phyloP scores from a whole-genome alignment of 2,888 invertebrate species.

The Epirrhoe alternata region DNA sequence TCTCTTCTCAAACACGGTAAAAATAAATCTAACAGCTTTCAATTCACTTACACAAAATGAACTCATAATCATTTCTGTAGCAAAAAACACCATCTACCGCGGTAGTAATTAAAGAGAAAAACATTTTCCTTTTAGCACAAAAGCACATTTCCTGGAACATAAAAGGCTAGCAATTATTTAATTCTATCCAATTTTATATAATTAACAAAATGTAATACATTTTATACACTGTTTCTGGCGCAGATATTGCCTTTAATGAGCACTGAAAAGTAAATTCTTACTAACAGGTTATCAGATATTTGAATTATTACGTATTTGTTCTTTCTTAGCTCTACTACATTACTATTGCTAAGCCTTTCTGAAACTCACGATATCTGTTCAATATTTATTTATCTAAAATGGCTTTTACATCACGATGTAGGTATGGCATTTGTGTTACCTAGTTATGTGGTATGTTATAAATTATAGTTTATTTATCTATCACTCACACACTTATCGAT shows the following conservation, averaged over 20 bases:
- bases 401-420: no score
- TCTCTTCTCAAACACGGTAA: no score
- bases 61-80: not conserved
- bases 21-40: not conserved
- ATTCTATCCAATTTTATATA: not conserved
- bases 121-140: not conserved
- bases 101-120: not conserved
- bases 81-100: not conserved
- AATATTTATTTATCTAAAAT: no score
- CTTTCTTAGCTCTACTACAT: no score
- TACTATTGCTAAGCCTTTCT: no score
- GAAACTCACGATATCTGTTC: no score
- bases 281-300: no score
- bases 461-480: no score
- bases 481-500: no score
- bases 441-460: no score
- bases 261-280: not conserved
- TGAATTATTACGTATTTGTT: no score
- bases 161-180: slow-evolving; percentile 4
- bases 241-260: not conserved
- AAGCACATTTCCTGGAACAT: not conserved
- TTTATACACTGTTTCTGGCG: not conserved
- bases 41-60: not conserved
- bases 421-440: no score
- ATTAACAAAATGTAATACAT: not conserved